Conservation (phyloP, 2,888 invertebrate species). For the Spilarctia lutea region DNA sequence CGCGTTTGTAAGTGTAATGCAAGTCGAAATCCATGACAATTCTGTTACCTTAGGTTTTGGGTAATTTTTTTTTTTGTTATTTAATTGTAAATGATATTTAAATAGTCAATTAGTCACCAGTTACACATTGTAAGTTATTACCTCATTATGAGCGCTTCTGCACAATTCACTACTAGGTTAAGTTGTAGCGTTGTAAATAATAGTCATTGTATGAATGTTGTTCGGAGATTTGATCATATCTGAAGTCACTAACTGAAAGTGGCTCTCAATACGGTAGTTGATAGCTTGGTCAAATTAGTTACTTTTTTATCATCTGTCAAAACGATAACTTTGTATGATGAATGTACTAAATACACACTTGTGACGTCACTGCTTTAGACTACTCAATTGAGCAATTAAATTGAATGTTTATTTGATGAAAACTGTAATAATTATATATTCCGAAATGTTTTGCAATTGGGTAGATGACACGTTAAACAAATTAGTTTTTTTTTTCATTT, state of each 20-base stretch:
- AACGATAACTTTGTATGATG: too few species aligned
- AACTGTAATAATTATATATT: too few species aligned
- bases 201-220: conserved; percentile 53
- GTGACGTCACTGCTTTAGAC: neutral
- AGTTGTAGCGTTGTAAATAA: conserved; percentile 72
- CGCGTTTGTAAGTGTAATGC: conserved; percentile 33
- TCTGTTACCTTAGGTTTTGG: conserved; percentile 79
- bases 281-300: too few species aligned
- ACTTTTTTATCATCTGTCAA: too few species aligned
- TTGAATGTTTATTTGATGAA: too few species aligned
- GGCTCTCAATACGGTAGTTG: neutral
- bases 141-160: conserved; percentile 85
- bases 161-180: conserved; percentile 80
- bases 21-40: conserved; percentile 75
- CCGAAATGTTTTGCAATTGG: too few species aligned
- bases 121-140: conserved; percentile 84
- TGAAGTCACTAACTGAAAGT: neutral
- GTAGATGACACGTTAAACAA: too few species aligned
- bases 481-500: too few species aligned
- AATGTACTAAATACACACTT: too few species aligned
- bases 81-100: conserved; percentile 61
- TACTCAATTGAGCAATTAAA: too few species aligned
- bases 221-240: conserved; percentile 25
- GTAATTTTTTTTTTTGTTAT: conserved; percentile 68
- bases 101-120: conserved; percentile 85